These are phyloP conservation scores for Tonatia bakeri DNA, from an alignment of 2,113 vertebrate genomes.

Conservation along the genomic window DNA sequence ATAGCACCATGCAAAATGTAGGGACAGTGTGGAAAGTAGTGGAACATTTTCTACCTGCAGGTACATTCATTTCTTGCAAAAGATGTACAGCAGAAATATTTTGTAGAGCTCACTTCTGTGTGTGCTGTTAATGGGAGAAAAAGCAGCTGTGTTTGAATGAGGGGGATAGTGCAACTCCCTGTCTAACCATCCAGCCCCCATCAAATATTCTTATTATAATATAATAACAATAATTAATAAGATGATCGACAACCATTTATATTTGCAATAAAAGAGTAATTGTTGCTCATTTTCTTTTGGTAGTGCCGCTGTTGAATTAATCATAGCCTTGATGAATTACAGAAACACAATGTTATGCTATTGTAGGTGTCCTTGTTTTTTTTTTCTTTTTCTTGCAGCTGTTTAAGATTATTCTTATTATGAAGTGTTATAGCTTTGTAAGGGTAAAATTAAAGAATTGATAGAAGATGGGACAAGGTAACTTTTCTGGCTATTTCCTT, in stretches of 20 bases:
- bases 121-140: neutral
- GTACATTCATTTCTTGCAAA: conserved; percentile 9
- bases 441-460: conserved; percentile 39
- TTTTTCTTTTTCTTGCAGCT: neutral
- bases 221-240: conserved; percentile 72
- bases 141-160: conserved; percentile 42
- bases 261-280: conserved; percentile 61
- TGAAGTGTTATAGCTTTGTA: neutral
- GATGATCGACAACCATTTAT: conserved; percentile 68
- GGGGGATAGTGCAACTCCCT: neutral
- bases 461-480: neutral
- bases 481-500: neutral
- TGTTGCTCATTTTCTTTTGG: conserved; percentile 61
- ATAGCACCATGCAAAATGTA: neutral
- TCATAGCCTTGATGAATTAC: conserved; percentile 51
- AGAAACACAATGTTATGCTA: neutral
- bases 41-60: neutral
- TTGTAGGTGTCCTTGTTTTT: neutral
- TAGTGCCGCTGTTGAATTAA: conserved; percentile 50
- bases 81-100: neutral
- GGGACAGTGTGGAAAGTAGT: too few relatives aligned
- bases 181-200: neutral
- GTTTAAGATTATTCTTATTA: conserved; percentile 46
- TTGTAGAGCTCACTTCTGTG: neutral
- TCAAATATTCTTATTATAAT: conserved; percentile 64